Conservation (phyloP, 1,140 invertebrate species). For the Tetramorium parvispinum region DNA sequence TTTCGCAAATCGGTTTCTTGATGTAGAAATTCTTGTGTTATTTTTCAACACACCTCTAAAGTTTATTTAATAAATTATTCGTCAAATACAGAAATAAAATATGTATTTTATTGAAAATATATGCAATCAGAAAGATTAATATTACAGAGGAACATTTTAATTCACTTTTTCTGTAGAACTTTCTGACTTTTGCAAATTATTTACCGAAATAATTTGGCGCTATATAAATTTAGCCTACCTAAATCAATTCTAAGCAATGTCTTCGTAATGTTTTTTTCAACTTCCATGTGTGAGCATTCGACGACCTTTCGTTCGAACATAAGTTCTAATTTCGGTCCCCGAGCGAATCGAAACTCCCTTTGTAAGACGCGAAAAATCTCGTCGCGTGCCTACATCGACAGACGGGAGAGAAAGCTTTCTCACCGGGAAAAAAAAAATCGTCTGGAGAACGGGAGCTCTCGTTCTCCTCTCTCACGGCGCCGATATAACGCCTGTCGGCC, state of each 20-base stretch:
- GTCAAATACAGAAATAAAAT: background rate
- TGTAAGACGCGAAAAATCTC: constrained; percentile 16
- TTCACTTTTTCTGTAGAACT: background rate
- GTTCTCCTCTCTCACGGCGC: constrained; percentile 63
- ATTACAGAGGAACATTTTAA: background rate
- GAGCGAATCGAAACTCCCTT: constrained; percentile 2
- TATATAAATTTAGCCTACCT: background rate
- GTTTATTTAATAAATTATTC: constrained; percentile 7
- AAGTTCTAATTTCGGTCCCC: constrained; percentile 19
- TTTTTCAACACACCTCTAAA: background rate
- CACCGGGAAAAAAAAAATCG: background rate
- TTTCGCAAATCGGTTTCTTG: background rate
- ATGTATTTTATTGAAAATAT: constrained; percentile 5
- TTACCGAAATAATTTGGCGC: background rate
- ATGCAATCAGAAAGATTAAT: background rate
- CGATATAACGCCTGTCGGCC: constrained; percentile 66
- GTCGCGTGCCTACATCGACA: background rate
- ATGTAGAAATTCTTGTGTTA: background rate
- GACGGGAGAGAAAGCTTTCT: background rate
- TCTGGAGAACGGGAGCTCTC: background rate
- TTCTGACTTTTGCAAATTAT: background rate
- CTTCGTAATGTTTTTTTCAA: background rate
- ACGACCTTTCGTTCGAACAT: constrained; percentile 1
- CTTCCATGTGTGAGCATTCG: background rate
- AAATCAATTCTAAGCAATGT: background rate